Evolutionary conservation across 2,797 vertebrate genomes (phyloP).

Genomic region (Sebastes itinus): DNA sequence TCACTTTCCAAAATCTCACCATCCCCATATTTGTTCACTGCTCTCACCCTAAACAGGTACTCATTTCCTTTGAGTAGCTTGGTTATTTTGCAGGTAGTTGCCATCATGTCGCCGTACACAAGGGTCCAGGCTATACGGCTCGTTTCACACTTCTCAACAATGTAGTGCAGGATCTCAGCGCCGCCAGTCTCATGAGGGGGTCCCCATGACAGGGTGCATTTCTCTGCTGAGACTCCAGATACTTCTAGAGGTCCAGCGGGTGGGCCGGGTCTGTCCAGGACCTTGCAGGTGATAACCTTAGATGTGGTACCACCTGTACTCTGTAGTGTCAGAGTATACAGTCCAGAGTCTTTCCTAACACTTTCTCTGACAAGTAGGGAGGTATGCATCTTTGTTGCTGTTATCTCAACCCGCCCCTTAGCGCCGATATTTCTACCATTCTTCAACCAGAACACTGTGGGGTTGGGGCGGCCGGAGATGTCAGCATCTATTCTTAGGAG

Average conservation of each 20-base stretch:
- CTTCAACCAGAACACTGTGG: conserved; percentile 94
- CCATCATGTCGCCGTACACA: conserved; percentile 90
- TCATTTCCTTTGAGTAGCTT: conserved; percentile 97
- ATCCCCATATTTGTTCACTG: conserved; percentile 94
- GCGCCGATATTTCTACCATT: conserved; percentile 91
- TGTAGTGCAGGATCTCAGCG: conserved; percentile 92
- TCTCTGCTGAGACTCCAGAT: conserved; percentile 91
- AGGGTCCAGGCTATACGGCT: conserved; percentile 95
- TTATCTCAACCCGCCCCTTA: conserved; percentile 93
- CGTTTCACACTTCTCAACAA: conserved; percentile 98
- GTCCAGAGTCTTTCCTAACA: conserved; percentile 93
- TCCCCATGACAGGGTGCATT: conserved; percentile 94
- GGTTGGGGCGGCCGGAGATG: conserved; percentile 91
- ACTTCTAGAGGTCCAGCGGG: conserved; percentile 92
- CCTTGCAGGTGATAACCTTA: conserved; percentile 89
- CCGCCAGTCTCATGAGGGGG: conserved; percentile 93
- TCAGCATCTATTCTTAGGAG: conserved; percentile 92
- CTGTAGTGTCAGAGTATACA: conserved; percentile 91
- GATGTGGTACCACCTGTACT: conserved; percentile 93
- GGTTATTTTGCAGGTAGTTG: conserved; percentile 94
- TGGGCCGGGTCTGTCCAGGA: conserved; percentile 95
- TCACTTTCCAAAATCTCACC: conserved; percentile 94
- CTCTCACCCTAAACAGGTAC: conserved; percentile 96
- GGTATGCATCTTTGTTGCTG: conserved; percentile 85
- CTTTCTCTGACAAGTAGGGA: conserved; percentile 90